Conservation (phyloP, 2,797 vertebrate genomes). For the Neosalanx taihuensis region DNA sequence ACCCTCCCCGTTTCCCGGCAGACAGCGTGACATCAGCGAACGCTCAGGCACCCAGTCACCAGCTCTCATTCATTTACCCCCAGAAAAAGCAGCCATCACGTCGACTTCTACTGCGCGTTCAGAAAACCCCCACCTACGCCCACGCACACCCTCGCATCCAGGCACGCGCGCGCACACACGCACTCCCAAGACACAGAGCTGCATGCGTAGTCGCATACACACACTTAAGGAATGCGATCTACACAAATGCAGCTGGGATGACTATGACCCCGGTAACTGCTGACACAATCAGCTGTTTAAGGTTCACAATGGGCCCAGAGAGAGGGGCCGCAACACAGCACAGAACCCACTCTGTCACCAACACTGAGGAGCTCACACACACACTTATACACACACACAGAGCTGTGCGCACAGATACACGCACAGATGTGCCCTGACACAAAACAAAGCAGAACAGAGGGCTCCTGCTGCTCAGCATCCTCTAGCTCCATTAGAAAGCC, state of each 20-base stretch:
- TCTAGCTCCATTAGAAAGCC: no score
- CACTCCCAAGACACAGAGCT: neutral
- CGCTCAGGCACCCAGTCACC: neutral
- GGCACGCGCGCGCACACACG: conserved; percentile 3
- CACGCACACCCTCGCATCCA: conserved; percentile 1
- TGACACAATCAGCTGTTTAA: conserved; percentile 21
- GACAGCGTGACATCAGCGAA: no score
- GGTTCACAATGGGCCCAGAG: conserved; percentile 7
- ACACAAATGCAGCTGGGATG: conserved; percentile 26
- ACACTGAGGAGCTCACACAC: neutral
- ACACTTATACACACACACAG: neutral
- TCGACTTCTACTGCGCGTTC: conserved; percentile 29
- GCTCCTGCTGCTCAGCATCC: no score
- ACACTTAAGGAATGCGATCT: conserved; percentile 16
- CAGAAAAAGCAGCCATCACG: neutral
- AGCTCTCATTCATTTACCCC: no score
- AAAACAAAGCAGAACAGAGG: no score
- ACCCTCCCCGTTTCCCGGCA: no score
- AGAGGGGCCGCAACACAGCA: conserved; percentile 15
- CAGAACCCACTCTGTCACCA: conserved; percentile 10
- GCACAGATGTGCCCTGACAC: neutral
- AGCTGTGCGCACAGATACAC: neutral
- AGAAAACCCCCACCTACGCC: conserved; percentile 4
- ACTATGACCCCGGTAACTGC: neutral
- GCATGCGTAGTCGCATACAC: conserved; percentile 7